Conservation (phyloP, 2,797 vertebrate genomes). For the Lateolabrax maculatus region DNA sequence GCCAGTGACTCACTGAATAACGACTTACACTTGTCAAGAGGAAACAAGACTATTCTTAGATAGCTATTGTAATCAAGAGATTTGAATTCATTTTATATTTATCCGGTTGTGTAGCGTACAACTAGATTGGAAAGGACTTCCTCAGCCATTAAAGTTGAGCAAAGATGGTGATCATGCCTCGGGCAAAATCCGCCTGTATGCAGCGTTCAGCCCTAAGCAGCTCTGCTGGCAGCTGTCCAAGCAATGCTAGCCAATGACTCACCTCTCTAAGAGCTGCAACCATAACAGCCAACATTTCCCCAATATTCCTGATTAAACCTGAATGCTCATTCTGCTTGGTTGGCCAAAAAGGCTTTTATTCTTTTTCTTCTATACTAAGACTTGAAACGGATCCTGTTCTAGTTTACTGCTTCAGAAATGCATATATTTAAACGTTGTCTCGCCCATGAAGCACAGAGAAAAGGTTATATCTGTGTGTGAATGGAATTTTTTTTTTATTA, state of each 20-base stretch:
- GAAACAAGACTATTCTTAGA: constrained; percentile 65
- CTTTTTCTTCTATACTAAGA: constrained; percentile 69
- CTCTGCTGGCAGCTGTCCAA: constrained; percentile 75
- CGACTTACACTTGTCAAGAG: constrained; percentile 49
- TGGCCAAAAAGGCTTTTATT: constrained; percentile 85
- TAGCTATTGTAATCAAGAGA: constrained; percentile 63
- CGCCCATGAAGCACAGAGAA: background rate
- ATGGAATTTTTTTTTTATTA: constrained; percentile 7
- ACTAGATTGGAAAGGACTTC: constrained; percentile 46
- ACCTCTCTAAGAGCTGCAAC: constrained; percentile 80
- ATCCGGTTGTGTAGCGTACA: constrained; percentile 15
- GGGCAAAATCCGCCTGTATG: constrained; percentile 46
- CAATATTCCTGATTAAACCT: constrained; percentile 86
- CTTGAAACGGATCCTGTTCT: constrained; percentile 70
- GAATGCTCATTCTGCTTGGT: constrained; percentile 63
- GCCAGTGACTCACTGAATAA: constrained; percentile 65
- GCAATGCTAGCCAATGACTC: constrained; percentile 76
- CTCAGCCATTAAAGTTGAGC: constrained; percentile 44
- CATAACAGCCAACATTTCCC: constrained; percentile 74
- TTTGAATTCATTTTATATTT: constrained; percentile 57
- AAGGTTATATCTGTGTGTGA: constrained; percentile 13
- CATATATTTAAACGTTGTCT: constrained; percentile 43
- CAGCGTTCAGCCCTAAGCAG: constrained; percentile 61
- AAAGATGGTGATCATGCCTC: constrained; percentile 55
- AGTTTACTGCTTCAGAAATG: constrained; percentile 42